phyloP scores from a whole-genome alignment of 2,888 invertebrate genomes.

The Calliscelio sp. region DNA sequence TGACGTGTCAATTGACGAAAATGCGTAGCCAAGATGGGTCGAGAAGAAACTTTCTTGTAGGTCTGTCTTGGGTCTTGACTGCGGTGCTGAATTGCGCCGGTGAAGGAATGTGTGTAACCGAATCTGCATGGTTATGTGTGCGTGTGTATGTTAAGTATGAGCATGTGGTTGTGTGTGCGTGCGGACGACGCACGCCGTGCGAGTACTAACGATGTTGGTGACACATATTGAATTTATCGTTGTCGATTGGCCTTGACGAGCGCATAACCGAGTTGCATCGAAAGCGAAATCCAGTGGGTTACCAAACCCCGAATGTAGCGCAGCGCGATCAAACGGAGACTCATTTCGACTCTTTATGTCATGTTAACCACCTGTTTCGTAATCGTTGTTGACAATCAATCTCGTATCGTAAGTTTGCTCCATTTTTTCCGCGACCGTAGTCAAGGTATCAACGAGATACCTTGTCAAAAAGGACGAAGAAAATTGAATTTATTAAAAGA shows the following conservation, averaged over 20 bases:
- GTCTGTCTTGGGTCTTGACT: too few relatives aligned
- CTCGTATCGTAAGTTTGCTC: slow-evolving; percentile 20
- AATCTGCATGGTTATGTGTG: too few relatives aligned
- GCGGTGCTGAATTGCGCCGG: too few relatives aligned
- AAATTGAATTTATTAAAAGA: too few relatives aligned
- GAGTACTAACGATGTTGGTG: slow-evolving; percentile 71
- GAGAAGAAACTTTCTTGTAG: too few relatives aligned
- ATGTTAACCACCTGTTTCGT: slow-evolving; percentile 61
- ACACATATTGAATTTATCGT: slow-evolving; percentile 76
- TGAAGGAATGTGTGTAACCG: too few relatives aligned
- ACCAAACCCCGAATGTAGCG: slow-evolving; percentile 76
- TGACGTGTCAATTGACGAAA: too few relatives aligned
- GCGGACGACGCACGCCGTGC: slow-evolving; percentile 63
- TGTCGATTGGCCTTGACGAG: slow-evolving; percentile 81
- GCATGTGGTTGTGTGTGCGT: slow-evolving; percentile 51
- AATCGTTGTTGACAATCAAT: slow-evolving; percentile 51
- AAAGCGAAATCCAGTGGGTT: slow-evolving; percentile 82
- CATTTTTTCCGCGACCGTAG: too few relatives aligned
- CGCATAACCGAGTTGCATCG: slow-evolving; percentile 79
- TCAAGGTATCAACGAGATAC: too few relatives aligned
- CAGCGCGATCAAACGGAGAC: slow-evolving; percentile 61
- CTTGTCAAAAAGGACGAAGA: too few relatives aligned
- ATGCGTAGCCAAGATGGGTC: too few relatives aligned
- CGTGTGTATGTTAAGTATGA: too few relatives aligned
- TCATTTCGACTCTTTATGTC: slow-evolving; percentile 62